These are phyloP conservation scores for Stylophora pistillata DNA, from an alignment of 64 coral and sea anemone genomes.

Conservation along the genomic window DNA sequence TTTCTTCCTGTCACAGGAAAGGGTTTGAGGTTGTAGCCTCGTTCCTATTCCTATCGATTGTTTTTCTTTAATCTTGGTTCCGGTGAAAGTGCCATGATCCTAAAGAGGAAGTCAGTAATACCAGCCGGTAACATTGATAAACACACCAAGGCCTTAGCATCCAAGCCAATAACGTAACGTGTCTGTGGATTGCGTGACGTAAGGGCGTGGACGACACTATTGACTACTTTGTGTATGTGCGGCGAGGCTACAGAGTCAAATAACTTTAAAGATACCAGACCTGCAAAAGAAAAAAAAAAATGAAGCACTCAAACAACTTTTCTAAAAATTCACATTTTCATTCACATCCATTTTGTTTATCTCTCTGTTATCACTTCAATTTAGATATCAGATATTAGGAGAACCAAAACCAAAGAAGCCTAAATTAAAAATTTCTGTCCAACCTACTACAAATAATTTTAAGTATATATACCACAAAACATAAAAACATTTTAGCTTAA, in stretches of 20 bases:
- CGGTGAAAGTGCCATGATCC: not conserved
- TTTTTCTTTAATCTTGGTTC: not conserved
- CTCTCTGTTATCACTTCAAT: no score
- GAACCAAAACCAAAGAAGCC: not conserved
- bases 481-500: no score
- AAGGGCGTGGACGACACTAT: constrained; percentile 29
- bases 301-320: no score
- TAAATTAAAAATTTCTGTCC: not conserved
- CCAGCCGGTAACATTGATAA: constrained; percentile 18
- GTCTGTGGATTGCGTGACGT: constrained; percentile 32
- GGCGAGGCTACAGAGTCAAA: constrained; percentile 9
- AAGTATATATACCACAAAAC: no score
- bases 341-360: no score
- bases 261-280: constrained; percentile 9
- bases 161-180: constrained; percentile 42
- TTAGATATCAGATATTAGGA: no score
- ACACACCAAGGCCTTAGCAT: constrained; percentile 13
- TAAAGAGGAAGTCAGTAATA: constrained; percentile 27
- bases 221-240: constrained; percentile 22
- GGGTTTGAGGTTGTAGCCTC: no score
- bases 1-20: no score
- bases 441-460: not conserved
- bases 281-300: constrained; percentile 8
- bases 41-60: not conserved
- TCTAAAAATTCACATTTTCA: no score